A percentile compares a stretch with the other conserved stretches of the same genome.
Evolutionary conservation across 1,140 invertebrate genomes (phyloP).

Genomic region (Homalodisca vitripennis): DNA sequence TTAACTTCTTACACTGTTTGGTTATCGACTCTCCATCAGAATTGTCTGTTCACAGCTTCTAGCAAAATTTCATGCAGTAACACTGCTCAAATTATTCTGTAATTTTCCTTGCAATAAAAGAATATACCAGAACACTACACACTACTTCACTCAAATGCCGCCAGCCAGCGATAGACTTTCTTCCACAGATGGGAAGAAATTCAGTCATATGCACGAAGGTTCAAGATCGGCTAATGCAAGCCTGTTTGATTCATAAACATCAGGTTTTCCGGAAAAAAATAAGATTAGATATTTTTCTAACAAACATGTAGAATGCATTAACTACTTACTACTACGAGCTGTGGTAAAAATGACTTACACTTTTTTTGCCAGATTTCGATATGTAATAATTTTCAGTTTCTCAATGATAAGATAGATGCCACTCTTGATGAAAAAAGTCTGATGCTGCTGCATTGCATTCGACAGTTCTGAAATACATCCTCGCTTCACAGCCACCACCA

Average conservation of each 20-base stretch:
- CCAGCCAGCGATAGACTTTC: too few species aligned
- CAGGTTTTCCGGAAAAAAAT: not conserved
- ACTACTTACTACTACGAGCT: too few species aligned
- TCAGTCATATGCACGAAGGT: not conserved
- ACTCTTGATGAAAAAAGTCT: constrained; percentile 90
- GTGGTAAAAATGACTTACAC: too few species aligned
- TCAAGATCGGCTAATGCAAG: not conserved
- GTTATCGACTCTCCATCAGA: too few species aligned
- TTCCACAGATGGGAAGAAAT: not conserved
- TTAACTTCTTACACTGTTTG: too few species aligned
- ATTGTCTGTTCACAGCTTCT: too few species aligned
- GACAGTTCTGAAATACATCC: constrained; percentile 87
- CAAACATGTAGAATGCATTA: too few species aligned
- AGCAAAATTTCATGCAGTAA: too few species aligned
- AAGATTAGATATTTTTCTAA: not conserved
- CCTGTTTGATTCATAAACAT: not conserved
- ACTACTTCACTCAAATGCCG: too few species aligned
- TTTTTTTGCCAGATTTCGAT: constrained; percentile 96
- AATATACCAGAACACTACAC: too few species aligned
- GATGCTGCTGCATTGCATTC: constrained; percentile 79
- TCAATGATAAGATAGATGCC: constrained; percentile 97
- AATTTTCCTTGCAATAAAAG: too few species aligned
- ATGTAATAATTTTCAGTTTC: constrained; percentile 92
- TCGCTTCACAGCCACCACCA: constrained; percentile 82
- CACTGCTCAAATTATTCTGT: too few species aligned